phyloP scores from a whole-genome alignment of 2,888 invertebrate genomes.

The Nomada ruficornis region DNA sequence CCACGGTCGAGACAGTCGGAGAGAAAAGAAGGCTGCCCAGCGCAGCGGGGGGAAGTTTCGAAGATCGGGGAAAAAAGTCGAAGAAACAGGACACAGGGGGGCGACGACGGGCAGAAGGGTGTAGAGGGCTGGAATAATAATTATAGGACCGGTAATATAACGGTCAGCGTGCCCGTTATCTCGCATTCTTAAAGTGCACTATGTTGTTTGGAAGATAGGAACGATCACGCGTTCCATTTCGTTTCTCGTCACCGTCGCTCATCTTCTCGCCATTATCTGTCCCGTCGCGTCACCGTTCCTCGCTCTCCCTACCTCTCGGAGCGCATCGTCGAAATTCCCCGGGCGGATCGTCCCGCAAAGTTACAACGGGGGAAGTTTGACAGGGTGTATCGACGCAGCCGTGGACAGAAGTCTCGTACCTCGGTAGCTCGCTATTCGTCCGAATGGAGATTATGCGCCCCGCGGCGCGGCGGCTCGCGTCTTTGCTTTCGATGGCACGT shows the following conservation, averaged over 20 bases:
- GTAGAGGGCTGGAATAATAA: constrained; percentile 78
- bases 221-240: constrained; percentile 48
- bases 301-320: neutral
- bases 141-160: constrained; percentile 81
- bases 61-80: constrained; percentile 25
- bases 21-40: constrained; percentile 62
- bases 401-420: constrained; percentile 6
- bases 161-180: constrained; percentile 80
- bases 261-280: constrained; percentile 47
- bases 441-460: neutral
- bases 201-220: constrained; percentile 80
- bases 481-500: neutral
- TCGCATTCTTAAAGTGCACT: constrained; percentile 81
- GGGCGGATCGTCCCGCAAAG: constrained; percentile 19
- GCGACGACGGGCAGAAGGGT: neutral
- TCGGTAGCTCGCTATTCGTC: constrained; percentile 11
- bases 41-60: constrained; percentile 58
- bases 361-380: constrained; percentile 33
- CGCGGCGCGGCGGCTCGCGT: neutral
- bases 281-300: constrained; percentile 6
- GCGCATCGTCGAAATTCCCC: constrained; percentile 27
- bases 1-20: constrained; percentile 59
- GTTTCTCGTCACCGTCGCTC: constrained; percentile 65
- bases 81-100: neutral
- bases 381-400: neutral